Conservation (phyloP, 92 coral and sea anemone genomes). For the Plumapathes pennacea region DNA sequence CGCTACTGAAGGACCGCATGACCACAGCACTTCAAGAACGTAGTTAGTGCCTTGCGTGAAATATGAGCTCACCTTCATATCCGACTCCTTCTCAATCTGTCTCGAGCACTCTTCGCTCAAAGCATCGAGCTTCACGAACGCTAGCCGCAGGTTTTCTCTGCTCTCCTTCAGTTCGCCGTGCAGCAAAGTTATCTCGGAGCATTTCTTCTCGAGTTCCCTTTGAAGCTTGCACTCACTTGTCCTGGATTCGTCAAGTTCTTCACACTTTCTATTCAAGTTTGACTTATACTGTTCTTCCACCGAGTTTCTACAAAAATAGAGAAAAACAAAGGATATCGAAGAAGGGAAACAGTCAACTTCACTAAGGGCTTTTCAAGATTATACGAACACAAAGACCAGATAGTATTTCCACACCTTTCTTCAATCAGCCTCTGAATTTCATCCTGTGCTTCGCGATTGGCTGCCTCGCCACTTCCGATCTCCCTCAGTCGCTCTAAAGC, state of each 20-base stretch:
- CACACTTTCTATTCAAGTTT: slow-evolving; percentile 16
- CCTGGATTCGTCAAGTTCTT: slow-evolving; percentile 47
- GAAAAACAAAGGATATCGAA: not conserved
- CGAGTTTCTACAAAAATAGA: slow-evolving; percentile 13
- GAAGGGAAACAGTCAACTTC: not conserved
- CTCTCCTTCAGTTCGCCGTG: slow-evolving; percentile 43
- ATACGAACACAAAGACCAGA: not conserved
- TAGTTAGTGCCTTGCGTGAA: no score
- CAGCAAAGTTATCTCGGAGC: slow-evolving; percentile 30
- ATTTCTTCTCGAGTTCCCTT: slow-evolving; percentile 30
- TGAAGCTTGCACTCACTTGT: slow-evolving; percentile 30
- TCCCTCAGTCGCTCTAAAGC: slow-evolving; percentile 59
- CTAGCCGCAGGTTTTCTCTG: slow-evolving; percentile 36
- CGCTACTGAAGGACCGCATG: not conserved
- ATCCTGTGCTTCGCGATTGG: slow-evolving; percentile 51
- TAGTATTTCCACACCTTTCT: slow-evolving; percentile 55
- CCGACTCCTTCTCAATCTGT: slow-evolving; percentile 47
- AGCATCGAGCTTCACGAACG: slow-evolving; percentile 41
- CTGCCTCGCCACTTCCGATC: slow-evolving; percentile 52
- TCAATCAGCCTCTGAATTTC: slow-evolving; percentile 50
- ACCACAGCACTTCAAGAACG: not conserved
- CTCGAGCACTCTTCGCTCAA: slow-evolving; percentile 53
- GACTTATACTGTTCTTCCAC: slow-evolving; percentile 23
- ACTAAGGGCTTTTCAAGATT: not conserved
- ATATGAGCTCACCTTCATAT: slow-evolving; percentile 48